Percentiles rank a stretch among this genome's conserved stretches.
These are phyloP conservation scores for Trissolcus basalis DNA, from an alignment of 1,140 invertebrate genomes.

Conservation along the genomic window DNA sequence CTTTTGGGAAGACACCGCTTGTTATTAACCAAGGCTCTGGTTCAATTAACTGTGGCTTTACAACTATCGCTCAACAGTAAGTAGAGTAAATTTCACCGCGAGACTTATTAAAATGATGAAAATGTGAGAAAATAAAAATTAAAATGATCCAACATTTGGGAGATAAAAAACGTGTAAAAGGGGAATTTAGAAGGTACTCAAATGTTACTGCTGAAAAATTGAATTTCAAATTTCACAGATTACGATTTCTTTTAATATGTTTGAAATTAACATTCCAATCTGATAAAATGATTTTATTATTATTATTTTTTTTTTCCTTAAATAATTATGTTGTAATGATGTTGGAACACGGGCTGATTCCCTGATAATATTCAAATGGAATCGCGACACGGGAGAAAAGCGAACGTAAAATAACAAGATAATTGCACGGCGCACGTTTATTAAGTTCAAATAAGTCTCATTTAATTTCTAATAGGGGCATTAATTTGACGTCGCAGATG, in stretches of 20 bases:
- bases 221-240: too few relatives aligned
- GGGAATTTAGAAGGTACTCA: not conserved
- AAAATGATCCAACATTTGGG: too few relatives aligned
- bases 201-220: too few relatives aligned
- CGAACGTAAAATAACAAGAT: conserved; percentile 9
- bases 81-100: conserved; percentile 60
- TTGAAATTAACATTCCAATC: too few relatives aligned
- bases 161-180: not conserved
- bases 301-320: too few relatives aligned
- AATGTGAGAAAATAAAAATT: too few relatives aligned
- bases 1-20: conserved; percentile 63
- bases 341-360: too few relatives aligned
- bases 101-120: too few relatives aligned
- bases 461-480: conserved; percentile 19
- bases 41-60: conserved; percentile 78
- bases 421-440: conserved; percentile 18
- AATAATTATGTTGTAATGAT: too few relatives aligned
- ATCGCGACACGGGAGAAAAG: not conserved
- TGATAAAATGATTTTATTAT: too few relatives aligned
- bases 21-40: conserved; percentile 72
- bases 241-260: too few relatives aligned
- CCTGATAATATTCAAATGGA: too few relatives aligned
- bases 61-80: conserved; percentile 80
- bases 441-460: conserved; percentile 12
- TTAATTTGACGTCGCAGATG: conserved; percentile 19